These are phyloP conservation scores for Apaloderma vittatum DNA, from an alignment of 2,113 vertebrate genomes.

Conservation along the genomic window DNA sequence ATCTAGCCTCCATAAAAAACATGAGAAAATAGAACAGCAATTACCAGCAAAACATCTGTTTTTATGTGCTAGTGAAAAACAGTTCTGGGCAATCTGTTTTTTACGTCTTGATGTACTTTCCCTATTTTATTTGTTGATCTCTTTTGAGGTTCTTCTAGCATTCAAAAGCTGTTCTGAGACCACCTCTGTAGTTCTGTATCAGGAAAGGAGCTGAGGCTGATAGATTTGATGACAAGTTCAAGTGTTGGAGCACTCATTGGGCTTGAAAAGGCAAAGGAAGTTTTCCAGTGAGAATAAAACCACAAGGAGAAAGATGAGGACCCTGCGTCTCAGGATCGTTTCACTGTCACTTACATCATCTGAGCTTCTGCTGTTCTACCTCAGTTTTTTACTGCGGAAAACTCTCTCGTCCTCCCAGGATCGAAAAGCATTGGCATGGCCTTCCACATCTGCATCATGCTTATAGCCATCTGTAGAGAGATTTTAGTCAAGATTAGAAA, in stretches of 20 bases:
- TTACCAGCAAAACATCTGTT: neutral
- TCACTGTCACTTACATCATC: no score
- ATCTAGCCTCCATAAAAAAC: neutral
- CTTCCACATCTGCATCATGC: neutral
- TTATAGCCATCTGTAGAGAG: slow-evolving; percentile 16
- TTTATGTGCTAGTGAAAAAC: neutral
- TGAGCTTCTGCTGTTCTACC: neutral
- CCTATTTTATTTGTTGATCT: neutral
- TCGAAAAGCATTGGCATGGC: neutral
- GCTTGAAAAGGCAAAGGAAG: neutral
- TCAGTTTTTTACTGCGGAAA: neutral
- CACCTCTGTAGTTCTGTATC: neutral
- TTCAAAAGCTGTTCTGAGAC: neutral
- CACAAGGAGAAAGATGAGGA: neutral
- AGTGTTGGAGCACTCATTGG: neutral
- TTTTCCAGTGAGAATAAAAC: neutral
- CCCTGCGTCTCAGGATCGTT: neutral
- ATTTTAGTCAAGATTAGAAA: slow-evolving; percentile 48
- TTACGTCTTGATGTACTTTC: neutral
- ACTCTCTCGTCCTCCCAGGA: neutral
- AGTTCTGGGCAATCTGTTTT: neutral
- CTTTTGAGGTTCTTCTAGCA: neutral
- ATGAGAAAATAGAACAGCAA: neutral
- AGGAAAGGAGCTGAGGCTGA: neutral
- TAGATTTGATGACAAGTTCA: neutral